Percentiles rank a stretch among this genome's conserved stretches.
These are phyloP conservation scores for Cettia cetti DNA, from an alignment of 2,113 vertebrate species.

Conservation along the genomic window DNA sequence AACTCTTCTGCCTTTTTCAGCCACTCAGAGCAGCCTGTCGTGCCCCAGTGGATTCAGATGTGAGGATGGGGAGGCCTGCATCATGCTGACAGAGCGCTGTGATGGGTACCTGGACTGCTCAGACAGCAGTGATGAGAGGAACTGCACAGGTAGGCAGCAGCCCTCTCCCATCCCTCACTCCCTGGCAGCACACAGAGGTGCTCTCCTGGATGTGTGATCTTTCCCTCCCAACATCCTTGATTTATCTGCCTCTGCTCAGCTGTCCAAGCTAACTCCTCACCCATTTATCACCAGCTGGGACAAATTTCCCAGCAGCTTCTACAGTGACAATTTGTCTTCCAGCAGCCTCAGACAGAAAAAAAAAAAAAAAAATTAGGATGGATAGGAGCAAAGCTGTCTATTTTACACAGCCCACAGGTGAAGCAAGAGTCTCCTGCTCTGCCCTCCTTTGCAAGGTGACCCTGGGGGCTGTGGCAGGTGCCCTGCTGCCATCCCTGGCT, in stretches of 20 bases:
- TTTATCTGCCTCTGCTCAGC: neutral
- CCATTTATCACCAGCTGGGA: neutral
- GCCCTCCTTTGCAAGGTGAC: neutral
- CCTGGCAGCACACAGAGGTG: neutral
- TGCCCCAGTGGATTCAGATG: conserved; percentile 83
- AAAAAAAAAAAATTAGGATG: neutral
- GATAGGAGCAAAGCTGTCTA: neutral
- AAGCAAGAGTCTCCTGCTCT: neutral
- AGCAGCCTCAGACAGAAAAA: neutral
- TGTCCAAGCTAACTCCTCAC: neutral
- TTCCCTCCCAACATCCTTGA: neutral
- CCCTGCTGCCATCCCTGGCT: neutral
- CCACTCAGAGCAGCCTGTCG: conserved; percentile 80
- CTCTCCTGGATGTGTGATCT: neutral
- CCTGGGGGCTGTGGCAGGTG: rapidly evolving
- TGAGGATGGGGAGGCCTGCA: conserved; percentile 85
- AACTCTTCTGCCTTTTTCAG: conserved; percentile 64
- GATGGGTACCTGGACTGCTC: conserved; percentile 94
- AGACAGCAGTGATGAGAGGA: conserved; percentile 89
- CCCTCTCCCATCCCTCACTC: neutral
- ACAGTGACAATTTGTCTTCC: neutral
- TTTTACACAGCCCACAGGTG: neutral
- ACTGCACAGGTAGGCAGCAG: conserved; percentile 81
- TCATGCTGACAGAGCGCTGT: conserved; percentile 80
- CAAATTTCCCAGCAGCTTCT: neutral